Percentiles rank a stretch among this genome's conserved stretches.
phyloP scores from a whole-genome alignment of 2,888 invertebrate genomes.

The Harmothoe impar region DNA sequence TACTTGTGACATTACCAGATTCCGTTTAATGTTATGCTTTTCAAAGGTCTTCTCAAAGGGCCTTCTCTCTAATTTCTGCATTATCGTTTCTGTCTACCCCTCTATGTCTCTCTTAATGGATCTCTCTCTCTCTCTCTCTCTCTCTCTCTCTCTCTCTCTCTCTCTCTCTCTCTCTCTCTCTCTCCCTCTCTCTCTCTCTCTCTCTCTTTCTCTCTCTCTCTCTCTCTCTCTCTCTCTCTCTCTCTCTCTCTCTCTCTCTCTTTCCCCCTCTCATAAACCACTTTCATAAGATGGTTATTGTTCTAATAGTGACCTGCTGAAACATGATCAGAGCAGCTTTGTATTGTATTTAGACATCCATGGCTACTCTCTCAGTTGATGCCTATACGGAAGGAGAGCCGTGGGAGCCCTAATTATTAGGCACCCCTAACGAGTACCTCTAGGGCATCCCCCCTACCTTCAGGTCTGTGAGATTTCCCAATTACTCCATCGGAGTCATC shows the following conservation, averaged over 20 bases:
- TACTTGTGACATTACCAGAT: too few species aligned
- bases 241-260: neutral
- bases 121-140: neutral
- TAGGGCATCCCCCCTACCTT: neutral
- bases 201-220: too few species aligned
- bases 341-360: neutral
- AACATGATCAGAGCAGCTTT: neutral
- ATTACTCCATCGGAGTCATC: neutral
- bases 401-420: neutral
- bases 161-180: neutral
- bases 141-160: neutral
- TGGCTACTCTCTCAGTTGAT: neutral
- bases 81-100: too few species aligned
- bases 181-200: neutral
- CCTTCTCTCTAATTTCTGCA: too few species aligned
- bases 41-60: too few species aligned
- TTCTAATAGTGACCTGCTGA: too few species aligned
- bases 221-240: neutral
- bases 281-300: neutral
- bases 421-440: neutral
- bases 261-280: neutral
- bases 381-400: too few species aligned
- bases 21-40: too few species aligned
- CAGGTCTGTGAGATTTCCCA: neutral
- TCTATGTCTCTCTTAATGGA: neutral